phyloP scores from a whole-genome alignment of 2,888 invertebrate genomes.

The Drosophila testacea region DNA sequence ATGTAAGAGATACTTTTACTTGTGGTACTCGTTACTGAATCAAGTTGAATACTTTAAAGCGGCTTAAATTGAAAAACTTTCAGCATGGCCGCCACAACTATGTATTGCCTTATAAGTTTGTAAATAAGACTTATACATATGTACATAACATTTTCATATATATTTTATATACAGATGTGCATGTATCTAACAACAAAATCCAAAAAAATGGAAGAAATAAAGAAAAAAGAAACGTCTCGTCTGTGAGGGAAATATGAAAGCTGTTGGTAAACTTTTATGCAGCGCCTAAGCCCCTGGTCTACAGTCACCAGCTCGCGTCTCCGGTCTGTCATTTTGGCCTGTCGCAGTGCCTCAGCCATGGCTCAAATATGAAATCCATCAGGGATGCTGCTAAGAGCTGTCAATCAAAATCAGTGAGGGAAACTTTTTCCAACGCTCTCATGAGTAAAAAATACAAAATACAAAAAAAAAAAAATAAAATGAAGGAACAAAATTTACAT shows the following conservation, averaged over 20 bases:
- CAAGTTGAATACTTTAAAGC: conserved; percentile 73
- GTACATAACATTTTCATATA: conserved; percentile 42
- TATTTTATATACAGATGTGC: conserved; percentile 54
- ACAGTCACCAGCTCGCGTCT: conserved; percentile 39
- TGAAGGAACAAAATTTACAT: conserved; percentile 68
- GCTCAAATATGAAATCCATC: conserved; percentile 84
- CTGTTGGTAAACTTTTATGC: conserved; percentile 73
- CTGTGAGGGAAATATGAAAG: conserved; percentile 77
- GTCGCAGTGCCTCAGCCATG: conserved; percentile 55
- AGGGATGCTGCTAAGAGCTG: conserved; percentile 84
- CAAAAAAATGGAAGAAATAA: conserved; percentile 20
- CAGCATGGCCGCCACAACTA: conserved; percentile 53
- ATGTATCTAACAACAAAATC: conserved; percentile 34
- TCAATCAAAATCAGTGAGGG: conserved; percentile 84
- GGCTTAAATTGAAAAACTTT: conserved; percentile 79
- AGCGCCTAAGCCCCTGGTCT: conserved; percentile 62
- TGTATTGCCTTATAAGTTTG: conserved; percentile 31
- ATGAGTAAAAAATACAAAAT: conserved; percentile 17
- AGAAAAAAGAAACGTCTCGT: conserved; percentile 51
- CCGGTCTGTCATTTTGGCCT: conserved; percentile 59
- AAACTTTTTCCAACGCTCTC: conserved; percentile 73
- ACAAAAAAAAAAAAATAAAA: conserved; percentile 18
- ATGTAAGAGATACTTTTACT: neutral
- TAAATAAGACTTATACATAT: conserved; percentile 31
- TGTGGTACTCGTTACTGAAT: conserved; percentile 47